Conservation (phyloP, 2,888 invertebrate genomes). For the Ditula angustiorana region DNA sequence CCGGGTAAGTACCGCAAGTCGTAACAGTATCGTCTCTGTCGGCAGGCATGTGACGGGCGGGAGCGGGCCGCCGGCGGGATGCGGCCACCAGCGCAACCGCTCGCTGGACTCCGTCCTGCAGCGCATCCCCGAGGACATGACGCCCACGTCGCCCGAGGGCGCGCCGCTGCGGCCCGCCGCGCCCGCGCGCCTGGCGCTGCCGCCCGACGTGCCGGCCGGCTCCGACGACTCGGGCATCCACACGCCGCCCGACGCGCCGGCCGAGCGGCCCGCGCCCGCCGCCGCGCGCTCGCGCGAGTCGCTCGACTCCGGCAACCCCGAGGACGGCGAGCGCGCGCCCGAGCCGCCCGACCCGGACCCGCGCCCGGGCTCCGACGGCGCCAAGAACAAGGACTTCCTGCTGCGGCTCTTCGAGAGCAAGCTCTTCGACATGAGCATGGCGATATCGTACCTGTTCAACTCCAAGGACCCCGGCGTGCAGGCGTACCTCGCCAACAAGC, state of each 20-base stretch:
- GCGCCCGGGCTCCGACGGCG: slow-evolving; percentile 67
- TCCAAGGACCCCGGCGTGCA: slow-evolving; percentile 99
- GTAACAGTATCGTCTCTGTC: slow-evolving; percentile 57
- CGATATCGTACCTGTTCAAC: slow-evolving; percentile 98
- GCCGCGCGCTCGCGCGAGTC: slow-evolving; percentile 90
- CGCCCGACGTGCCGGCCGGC: slow-evolving; percentile 83
- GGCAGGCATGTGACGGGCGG: slow-evolving; percentile 79
- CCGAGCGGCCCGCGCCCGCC: slow-evolving; percentile 79
- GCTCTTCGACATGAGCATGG: slow-evolving; percentile 98
- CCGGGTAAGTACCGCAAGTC: no score
- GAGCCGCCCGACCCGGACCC: slow-evolving; percentile 72
- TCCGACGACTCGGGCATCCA: slow-evolving; percentile 93
- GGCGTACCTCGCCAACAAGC: slow-evolving; percentile 98
- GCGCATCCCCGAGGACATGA: slow-evolving; percentile 94
- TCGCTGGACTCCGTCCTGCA: slow-evolving; percentile 96
- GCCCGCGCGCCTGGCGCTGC: slow-evolving; percentile 81
- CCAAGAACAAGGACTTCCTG: slow-evolving; percentile 88
- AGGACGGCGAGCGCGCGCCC: slow-evolving; percentile 84
- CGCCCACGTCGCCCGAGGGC: slow-evolving; percentile 75
- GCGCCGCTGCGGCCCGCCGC: not conserved
- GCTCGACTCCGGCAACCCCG: slow-evolving; percentile 89
- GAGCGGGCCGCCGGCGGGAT: slow-evolving; percentile 79
- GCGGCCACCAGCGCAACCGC: slow-evolving; percentile 94
- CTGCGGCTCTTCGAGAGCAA: slow-evolving; percentile 98
- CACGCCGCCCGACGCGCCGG: slow-evolving; percentile 75